Conservation (phyloP, 2,888 invertebrate species). For the Nomada goodeniana region DNA sequence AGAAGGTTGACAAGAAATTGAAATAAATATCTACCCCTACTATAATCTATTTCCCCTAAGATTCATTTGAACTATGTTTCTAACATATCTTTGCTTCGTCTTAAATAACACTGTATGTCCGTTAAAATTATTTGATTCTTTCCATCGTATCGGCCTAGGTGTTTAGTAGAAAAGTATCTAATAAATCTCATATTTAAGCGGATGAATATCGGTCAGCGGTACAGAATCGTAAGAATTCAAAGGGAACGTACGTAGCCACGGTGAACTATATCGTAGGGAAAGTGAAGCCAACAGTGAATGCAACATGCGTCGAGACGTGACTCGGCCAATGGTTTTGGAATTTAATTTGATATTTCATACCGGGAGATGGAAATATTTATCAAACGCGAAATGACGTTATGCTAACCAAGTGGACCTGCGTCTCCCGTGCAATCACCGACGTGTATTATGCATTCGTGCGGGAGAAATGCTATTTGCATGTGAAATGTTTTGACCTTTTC, state of each 20-base stretch:
- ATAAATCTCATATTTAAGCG: too few species aligned
- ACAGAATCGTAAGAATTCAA: constrained; percentile 22
- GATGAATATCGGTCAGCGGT: constrained; percentile 30
- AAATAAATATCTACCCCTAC: too few species aligned
- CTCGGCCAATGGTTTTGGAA: constrained; percentile 44
- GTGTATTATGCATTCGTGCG: constrained; percentile 51
- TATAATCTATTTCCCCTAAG: too few species aligned
- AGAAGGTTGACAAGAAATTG: too few species aligned
- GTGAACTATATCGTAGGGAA: constrained; percentile 25
- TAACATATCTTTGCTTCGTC: too few species aligned
- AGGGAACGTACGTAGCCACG: neutral
- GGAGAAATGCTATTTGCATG: constrained; percentile 74
- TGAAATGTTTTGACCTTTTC: constrained; percentile 79
- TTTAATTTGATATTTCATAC: constrained; percentile 53
- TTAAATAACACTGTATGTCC: too few species aligned
- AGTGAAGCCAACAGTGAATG: constrained; percentile 36
- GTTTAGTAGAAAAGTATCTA: too few species aligned
- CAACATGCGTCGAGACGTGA: constrained; percentile 51
- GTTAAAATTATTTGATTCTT: too few species aligned
- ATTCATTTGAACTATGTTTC: too few species aligned
- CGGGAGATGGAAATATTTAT: constrained; percentile 57
- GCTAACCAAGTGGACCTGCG: constrained; percentile 31
- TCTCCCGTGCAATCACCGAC: constrained; percentile 46
- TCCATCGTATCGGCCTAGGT: too few species aligned
- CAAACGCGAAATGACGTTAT: constrained; percentile 46